phyloP scores from a whole-genome alignment of 1,140 invertebrate genomes.

The Globodera rostochiensis region DNA sequence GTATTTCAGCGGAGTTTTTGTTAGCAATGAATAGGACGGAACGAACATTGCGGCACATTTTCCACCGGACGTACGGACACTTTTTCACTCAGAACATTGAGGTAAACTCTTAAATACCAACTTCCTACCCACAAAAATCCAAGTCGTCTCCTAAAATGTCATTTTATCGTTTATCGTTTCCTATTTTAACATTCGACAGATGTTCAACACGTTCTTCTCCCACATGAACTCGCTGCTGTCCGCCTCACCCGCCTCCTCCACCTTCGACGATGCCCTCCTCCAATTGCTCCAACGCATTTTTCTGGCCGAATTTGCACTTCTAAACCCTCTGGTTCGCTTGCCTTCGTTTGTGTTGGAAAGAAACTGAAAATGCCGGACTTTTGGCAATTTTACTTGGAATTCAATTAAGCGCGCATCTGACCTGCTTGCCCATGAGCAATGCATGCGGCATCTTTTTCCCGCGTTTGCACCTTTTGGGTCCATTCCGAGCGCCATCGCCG shows the following conservation, averaged over 20 bases:
- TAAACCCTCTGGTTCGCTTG: slow-evolving; percentile 22
- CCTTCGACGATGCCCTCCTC: slow-evolving; percentile 9
- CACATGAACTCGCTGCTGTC: neutral
- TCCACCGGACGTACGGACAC: slow-evolving; percentile 16
- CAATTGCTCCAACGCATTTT: slow-evolving; percentile 29
- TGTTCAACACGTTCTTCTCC: slow-evolving; percentile 11
- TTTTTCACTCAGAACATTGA: slow-evolving; percentile 24
- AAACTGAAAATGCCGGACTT: no score
- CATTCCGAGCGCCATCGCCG: neutral
- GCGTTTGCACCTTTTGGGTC: slow-evolving; percentile 20
- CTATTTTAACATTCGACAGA: neutral
- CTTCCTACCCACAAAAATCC: no score
- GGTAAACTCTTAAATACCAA: slow-evolving; percentile 1
- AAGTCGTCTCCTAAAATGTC: neutral
- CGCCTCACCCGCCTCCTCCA: neutral
- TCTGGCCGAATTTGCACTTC: slow-evolving; percentile 25
- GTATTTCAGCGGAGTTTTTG: slow-evolving; percentile 14
- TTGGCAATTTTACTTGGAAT: neutral
- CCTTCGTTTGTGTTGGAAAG: no score
- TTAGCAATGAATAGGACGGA: slow-evolving; percentile 9
- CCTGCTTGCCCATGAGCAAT: slow-evolving; percentile 5
- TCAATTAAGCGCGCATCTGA: slow-evolving; percentile 13
- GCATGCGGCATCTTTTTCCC: slow-evolving; percentile 15
- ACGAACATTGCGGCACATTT: slow-evolving; percentile 10
- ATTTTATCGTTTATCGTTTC: neutral